Evolutionary conservation across 2,113 vertebrate genomes (phyloP).

Genomic region (Leuciscus idus): DNA sequence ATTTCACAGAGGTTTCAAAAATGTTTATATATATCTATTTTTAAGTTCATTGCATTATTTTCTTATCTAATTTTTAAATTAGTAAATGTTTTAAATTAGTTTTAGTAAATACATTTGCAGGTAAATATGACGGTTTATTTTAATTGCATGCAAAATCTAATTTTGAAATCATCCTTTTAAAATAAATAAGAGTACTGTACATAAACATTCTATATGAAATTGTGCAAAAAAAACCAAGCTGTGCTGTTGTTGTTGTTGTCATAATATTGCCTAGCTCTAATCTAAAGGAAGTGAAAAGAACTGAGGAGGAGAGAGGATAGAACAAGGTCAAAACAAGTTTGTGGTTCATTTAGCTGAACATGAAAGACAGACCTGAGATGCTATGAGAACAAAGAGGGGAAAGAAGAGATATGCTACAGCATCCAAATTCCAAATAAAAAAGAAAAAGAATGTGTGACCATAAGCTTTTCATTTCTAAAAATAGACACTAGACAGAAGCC

Average conservation of each 20-base stretch:
- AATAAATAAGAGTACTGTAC: background rate
- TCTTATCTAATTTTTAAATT: too few species aligned
- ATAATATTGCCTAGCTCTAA: background rate
- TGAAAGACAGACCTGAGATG: conserved; percentile 15
- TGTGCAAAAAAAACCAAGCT: background rate
- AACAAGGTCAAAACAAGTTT: background rate
- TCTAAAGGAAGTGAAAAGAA: background rate
- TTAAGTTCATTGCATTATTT: too few species aligned
- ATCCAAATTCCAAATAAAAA: background rate
- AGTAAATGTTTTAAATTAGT: too few species aligned
- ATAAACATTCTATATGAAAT: background rate
- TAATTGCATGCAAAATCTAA: background rate
- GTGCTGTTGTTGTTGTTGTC: background rate
- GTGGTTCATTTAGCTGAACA: background rate
- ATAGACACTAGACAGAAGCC: conserved; percentile 51
- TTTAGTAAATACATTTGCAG: background rate
- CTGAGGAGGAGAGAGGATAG: background rate
- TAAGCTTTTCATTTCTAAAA: conserved; percentile 49
- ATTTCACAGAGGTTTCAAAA: background rate
- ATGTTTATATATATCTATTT: too few species aligned
- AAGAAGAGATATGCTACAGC: background rate
- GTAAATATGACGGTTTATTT: background rate
- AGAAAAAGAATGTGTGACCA: background rate
- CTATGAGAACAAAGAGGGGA: conserved; percentile 15
- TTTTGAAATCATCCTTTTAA: background rate